Evolutionary conservation across 1,140 invertebrate genomes (phyloP), one percentile per base, ranked within the genome.

Genomic region (Drosophila micromelanica): DNA sequence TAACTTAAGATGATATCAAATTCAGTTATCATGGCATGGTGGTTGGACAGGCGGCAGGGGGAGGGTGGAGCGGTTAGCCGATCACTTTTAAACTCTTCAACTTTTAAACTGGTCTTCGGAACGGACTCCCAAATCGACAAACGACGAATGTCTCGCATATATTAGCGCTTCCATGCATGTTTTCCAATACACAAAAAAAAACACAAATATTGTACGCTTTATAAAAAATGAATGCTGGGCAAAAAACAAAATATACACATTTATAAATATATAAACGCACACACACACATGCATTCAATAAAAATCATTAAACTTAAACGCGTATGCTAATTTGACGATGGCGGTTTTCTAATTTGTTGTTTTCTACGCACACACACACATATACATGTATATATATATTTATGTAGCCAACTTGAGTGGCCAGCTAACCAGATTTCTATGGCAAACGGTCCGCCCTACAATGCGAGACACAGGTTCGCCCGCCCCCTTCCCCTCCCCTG

Each of bases 311-410:
- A 73, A 73, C 32, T 89, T 89, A 89, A 89, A 84, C 84, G 85
- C 81, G 84, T 90, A 89, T 89, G 84, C 84, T 89, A 89, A 89
- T 89, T 89, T 63, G 79, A 80, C 80, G 84, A 89, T 89, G 79
- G 79, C 76, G 82, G 78, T 87, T 89, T 87, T 86, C 81, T 86
- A 86, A 86, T 77, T 69, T 77, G 71, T 77, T 77, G 65, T 70
- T 78, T 81, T 86, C 52, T 49, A 48, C n/a, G 27, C 46, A 52
- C 46, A 32, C 40, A 63, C 17, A 40, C 13, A 20, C 13, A 38
- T 13, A 17, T 30, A 32, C 27, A 49, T n/a, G 52, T 2, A 46
- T 42, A 56, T 23, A 13, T 35, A 17, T 30, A 52, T 9, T 23
- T 40, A 20, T 12, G 27, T 30, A 71, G 63, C 67, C 68, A 27